Evolutionary conservation across 2,888 invertebrate species (phyloP).

Genomic region (Margaritifera margaritifera): DNA sequence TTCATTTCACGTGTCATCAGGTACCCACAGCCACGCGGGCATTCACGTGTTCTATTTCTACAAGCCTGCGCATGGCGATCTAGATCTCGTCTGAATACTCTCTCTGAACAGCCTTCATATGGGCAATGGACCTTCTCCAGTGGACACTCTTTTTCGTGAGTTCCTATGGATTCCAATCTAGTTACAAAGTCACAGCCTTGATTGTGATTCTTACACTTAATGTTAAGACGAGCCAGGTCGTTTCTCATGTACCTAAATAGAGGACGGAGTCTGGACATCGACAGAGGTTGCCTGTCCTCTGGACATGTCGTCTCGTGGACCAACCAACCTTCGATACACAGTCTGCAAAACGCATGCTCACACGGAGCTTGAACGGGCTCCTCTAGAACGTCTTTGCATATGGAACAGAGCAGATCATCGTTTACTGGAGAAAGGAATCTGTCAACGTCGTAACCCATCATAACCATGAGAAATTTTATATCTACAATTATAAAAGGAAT

Average conservation of each 20-base stretch:
- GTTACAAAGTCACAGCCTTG: slow-evolving; percentile 51
- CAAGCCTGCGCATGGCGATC: slow-evolving; percentile 45
- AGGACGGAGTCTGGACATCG: slow-evolving; percentile 42
- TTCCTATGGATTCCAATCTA: slow-evolving; percentile 45
- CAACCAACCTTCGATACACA: slow-evolving; percentile 63
- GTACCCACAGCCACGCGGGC: slow-evolving; percentile 60
- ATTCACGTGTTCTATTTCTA: slow-evolving; percentile 44
- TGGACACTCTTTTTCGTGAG: slow-evolving; percentile 52
- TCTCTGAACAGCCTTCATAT: slow-evolving; percentile 48
- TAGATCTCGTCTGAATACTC: slow-evolving; percentile 36
- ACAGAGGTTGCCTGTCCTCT: slow-evolving; percentile 56
- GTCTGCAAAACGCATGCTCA: slow-evolving; percentile 64
- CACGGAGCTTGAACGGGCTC: slow-evolving; percentile 66
- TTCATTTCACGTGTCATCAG: slow-evolving; percentile 43
- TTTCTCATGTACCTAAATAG: slow-evolving; percentile 62
- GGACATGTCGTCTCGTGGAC: slow-evolving; percentile 62
- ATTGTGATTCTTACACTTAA: slow-evolving; percentile 48
- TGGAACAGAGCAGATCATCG: slow-evolving; percentile 62
- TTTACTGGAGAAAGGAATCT: slow-evolving; percentile 55
- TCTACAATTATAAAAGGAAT: too few species aligned
- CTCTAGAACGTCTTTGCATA: slow-evolving; percentile 63
- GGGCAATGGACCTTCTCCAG: slow-evolving; percentile 47
- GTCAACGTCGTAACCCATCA: slow-evolving; percentile 62
- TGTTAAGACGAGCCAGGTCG: slow-evolving; percentile 50
- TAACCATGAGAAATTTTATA: too few species aligned